Conservation (phyloP, 1,140 invertebrate species). For the Drosophila dunni region DNA sequence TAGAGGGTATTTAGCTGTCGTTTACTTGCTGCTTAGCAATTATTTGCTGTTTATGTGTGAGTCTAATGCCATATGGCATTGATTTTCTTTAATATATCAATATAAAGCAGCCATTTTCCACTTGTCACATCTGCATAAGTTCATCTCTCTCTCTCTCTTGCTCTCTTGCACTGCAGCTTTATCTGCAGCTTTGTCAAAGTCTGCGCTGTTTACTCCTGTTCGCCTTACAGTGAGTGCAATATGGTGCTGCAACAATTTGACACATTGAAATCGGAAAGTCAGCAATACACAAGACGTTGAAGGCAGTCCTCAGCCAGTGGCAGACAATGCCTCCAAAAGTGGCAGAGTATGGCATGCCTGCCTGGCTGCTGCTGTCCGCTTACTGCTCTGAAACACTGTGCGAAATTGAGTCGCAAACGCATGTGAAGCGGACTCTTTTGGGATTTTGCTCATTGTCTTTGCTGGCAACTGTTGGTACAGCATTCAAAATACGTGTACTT, state of each 20-base stretch:
- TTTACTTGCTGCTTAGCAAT: slow-evolving; percentile 22
- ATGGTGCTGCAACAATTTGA: slow-evolving; percentile 72
- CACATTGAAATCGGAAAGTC: slow-evolving; percentile 70
- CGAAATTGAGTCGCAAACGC: slow-evolving; percentile 60
- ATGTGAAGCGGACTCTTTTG: slow-evolving; percentile 23
- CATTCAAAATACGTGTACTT: slow-evolving; percentile 35
- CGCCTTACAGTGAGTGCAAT: slow-evolving; percentile 59
- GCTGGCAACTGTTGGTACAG: slow-evolving; percentile 12
- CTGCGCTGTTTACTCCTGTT: slow-evolving; percentile 17
- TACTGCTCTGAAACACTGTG: slow-evolving; percentile 35
- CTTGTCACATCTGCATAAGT: slow-evolving; percentile 75
- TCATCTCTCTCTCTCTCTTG: not conserved
- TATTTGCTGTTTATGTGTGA: slow-evolving; percentile 27
- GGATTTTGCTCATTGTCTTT: not conserved
- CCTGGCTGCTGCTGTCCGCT: slow-evolving; percentile 14
- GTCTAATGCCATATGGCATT: slow-evolving; percentile 61
- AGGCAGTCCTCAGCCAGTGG: slow-evolving; percentile 17
- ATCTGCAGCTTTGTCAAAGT: slow-evolving; percentile 20
- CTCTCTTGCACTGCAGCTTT: slow-evolving; percentile 2
- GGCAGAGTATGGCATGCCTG: not conserved
- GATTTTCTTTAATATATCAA: slow-evolving; percentile 76
- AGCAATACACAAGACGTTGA: slow-evolving; percentile 57
- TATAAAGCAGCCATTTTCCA: slow-evolving; percentile 73
- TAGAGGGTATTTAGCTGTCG: slow-evolving; percentile 5
- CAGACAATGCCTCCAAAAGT: slow-evolving; percentile 37